phyloP scores from a whole-genome alignment of 2,888 invertebrate species.

The Suillia variegata region DNA sequence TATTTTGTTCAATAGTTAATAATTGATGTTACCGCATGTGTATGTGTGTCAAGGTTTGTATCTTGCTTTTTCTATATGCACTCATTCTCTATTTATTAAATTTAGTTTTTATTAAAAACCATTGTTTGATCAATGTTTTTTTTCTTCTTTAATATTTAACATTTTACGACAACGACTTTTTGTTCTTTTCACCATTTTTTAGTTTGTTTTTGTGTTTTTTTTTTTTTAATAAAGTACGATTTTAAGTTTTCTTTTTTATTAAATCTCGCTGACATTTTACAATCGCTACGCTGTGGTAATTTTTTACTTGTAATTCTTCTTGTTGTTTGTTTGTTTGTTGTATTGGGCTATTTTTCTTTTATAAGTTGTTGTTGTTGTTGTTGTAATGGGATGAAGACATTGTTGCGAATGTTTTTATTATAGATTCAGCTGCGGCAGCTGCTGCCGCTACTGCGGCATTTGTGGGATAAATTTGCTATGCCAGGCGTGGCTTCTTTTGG shows the following conservation, averaged over 20 bases:
- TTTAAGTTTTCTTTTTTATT: constrained; percentile 41
- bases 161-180: constrained; percentile 18
- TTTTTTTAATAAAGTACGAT: constrained; percentile 46
- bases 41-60: not conserved
- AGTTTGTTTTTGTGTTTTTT: constrained; percentile 16
- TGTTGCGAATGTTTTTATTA: constrained; percentile 39
- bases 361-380: constrained; percentile 19
- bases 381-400: constrained; percentile 36
- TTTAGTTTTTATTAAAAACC: no score
- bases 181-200: not conserved
- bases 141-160: constrained; percentile 13
- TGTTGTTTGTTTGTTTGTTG: constrained; percentile 20
- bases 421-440: constrained; percentile 14
- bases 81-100: constrained; percentile 15
- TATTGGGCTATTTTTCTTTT: constrained; percentile 18
- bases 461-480: constrained; percentile 50
- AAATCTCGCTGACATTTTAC: constrained; percentile 13
- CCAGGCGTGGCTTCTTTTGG: constrained; percentile 61
- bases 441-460: constrained; percentile 23
- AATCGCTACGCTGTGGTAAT: constrained; percentile 8
- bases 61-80: not conserved
- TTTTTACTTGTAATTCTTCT: constrained; percentile 15
- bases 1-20: no score
- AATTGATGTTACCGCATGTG: not conserved
- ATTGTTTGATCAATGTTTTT: no score